Evolutionary conservation across 2,888 invertebrate genomes (phyloP), one percentile per base, ranked within the genome.

Genomic region (Uloborus plumipes): DNA sequence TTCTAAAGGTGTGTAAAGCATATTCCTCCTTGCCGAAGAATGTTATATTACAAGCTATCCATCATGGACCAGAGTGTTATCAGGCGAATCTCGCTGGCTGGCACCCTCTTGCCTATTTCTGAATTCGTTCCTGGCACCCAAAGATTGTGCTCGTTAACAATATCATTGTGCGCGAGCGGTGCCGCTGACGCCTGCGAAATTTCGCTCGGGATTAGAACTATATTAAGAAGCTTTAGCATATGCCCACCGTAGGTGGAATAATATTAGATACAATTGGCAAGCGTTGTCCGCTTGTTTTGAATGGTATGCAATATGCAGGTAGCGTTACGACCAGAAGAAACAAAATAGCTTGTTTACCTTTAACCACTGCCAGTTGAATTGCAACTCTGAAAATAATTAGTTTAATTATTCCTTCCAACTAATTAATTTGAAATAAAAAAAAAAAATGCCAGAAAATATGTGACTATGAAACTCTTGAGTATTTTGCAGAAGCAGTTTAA

Each of bases 111-210:
- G 22, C 77, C 77, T 78, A 78, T 78, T 39, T 78, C 78, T 78
- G 39, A 78, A 70, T 49, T 22, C 31, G 26, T 49, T 16, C 20
- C 72, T 78, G 78, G 72, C 71, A 77, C 39, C 47, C 31, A n/a
- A 20, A 47, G 47, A 66, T 72, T 66, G 15, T 55, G 66, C 78
- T 78, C 78, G 78, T 78, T 78, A 78, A 78, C 78, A 59, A 58
- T 64, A 59, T 78, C 71, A 65, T 78, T 78, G 71, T 78, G 61
- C 72, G 58, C 59, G 70, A 51, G 71, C 20, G 49, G 31, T 71
- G 50, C 26, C 50, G 78, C 78, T 72, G 71, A 78, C 78, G 71
- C 31, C 22, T 49, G 66, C 78, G 20, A 72, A 72, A 66, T 72
- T 75, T n/a, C 71, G 50, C 58, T 65, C 39, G 66, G 66, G 67